Evolutionary conservation across 2,888 invertebrate species (phyloP), one percentile per base, ranked within the genome.

Genomic region (Cloeon dipterum): DNA sequence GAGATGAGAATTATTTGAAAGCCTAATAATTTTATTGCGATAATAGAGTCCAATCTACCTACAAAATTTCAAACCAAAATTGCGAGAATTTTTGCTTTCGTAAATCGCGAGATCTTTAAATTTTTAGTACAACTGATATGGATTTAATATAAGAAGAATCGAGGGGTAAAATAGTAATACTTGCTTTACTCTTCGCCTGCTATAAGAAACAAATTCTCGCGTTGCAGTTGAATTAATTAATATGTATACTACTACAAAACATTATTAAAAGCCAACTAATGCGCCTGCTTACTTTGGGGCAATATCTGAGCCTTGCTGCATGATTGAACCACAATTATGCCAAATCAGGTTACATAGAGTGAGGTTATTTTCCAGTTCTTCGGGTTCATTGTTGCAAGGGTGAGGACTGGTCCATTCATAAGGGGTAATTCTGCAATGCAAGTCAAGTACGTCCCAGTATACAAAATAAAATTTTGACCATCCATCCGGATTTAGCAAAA

Each of bases 361-460:
- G 54, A 66, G 51, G 34, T 52, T 59, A 49, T 66, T 67, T 50
- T 67, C 65, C 37, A 67, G 56, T 19, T 58, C 58, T 40, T 63
- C 62, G 2, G 62, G 58, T 39, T 63, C 61, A 13, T 56, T 53
- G 43, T 60, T 58, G 46, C 59, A 59, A 2, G 59, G 59, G 50
- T 58, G 53, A 2, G 66, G 62, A 46, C 61, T 63, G 43, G 59
- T 58, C 63, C 63, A 64, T 50, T 70, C 69, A 45, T 63, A 63
- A 1, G 70, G 65, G 39, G 61, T 59, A 26, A 58, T 49, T 46
- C 65, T 57, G 29, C n/a, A 29, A 29, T 16, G 29, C 14, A 29
- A 7, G 29, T n/a, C n/a, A n/a, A n/a, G n/a, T n/a, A n/a, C n/a
- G n/a, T n/a, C n/a, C n/a, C n/a, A n/a, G n/a, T n/a, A n/a, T n/a